Percentiles rank a stretch among this genome's conserved stretches.
These are phyloP conservation scores for Epinephelus cyanopodus DNA, from an alignment of 2,113 vertebrate genomes.

Conservation along the genomic window DNA sequence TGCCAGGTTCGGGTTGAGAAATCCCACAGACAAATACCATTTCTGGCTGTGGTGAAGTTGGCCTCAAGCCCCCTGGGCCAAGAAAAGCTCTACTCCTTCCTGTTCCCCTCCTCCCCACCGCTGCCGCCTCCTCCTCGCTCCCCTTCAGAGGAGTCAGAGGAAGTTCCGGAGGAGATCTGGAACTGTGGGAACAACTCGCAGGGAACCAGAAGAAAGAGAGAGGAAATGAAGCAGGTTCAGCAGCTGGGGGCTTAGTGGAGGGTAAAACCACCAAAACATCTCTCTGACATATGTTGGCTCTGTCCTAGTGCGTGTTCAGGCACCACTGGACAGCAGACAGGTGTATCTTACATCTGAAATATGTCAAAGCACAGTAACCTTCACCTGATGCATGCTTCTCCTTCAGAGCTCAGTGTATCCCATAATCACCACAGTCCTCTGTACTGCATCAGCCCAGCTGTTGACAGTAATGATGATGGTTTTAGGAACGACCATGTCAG, in stretches of 20 bases:
- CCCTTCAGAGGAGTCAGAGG: slow-evolving; percentile 17
- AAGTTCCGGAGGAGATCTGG: slow-evolving; percentile 28
- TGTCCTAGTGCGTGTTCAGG: neutral
- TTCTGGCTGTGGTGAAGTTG: slow-evolving; percentile 14
- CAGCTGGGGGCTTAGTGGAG: neutral
- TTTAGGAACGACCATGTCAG: neutral
- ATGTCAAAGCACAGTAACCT: neutral
- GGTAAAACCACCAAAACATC: neutral
- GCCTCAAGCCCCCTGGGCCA: slow-evolving; percentile 29
- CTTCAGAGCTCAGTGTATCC: neutral
- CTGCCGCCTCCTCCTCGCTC: neutral
- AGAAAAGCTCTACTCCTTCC: slow-evolving; percentile 49
- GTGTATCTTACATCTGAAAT: too few species aligned
- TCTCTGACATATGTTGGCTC: neutral
- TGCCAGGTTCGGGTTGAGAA: slow-evolving; percentile 13
- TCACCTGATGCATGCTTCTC: neutral
- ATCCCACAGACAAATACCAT: slow-evolving; percentile 8
- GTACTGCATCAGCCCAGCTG: neutral
- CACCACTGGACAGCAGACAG: neutral
- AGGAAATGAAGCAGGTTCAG: slow-evolving; percentile 41
- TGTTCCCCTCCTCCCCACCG: neutral
- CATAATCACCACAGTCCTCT: neutral
- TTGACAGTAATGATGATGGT: neutral
- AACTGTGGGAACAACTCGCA: slow-evolving; percentile 37
- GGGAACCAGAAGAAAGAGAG: slow-evolving; percentile 12